These are phyloP conservation scores for Hyposmocoma kahamanoa DNA, from an alignment of 1,140 invertebrate species.

Conservation along the genomic window DNA sequence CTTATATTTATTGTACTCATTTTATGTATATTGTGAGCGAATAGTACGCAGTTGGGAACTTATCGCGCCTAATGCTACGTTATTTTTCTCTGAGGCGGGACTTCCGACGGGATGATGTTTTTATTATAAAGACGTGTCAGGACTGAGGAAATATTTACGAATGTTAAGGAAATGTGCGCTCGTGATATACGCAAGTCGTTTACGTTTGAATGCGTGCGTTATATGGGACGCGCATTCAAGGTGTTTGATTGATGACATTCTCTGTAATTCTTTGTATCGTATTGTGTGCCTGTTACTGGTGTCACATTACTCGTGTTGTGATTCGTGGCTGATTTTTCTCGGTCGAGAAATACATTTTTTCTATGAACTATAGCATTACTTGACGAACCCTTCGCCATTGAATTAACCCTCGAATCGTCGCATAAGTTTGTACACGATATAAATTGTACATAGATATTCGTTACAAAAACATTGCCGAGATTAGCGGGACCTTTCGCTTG, in stretches of 20 bases:
- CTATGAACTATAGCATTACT: too few species aligned
- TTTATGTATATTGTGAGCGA: slow-evolving; percentile 42
- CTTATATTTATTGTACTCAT: slow-evolving; percentile 44
- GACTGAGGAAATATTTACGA: slow-evolving; percentile 45
- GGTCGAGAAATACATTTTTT: too few species aligned
- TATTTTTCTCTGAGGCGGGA: slow-evolving; percentile 37
- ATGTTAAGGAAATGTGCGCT: slow-evolving; percentile 36
- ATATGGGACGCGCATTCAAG: slow-evolving; percentile 21
- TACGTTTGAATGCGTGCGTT: slow-evolving; percentile 30
- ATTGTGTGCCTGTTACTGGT: background rate
- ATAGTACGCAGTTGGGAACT: slow-evolving; percentile 50
- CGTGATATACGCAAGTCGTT: slow-evolving; percentile 33
- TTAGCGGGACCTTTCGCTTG: background rate
- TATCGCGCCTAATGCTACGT: slow-evolving; percentile 54
- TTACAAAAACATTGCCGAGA: background rate
- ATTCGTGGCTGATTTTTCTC: background rate
- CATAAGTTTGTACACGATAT: slow-evolving; percentile 1
- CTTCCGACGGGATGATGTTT: slow-evolving; percentile 49
- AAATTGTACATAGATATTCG: background rate
- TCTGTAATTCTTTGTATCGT: background rate
- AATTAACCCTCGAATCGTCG: too few species aligned
- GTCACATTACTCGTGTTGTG: background rate
- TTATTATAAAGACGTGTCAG: slow-evolving; percentile 61
- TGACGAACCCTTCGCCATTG: too few species aligned
- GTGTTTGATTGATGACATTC: slow-evolving; percentile 21